phyloP scores from a whole-genome alignment of 1,140 invertebrate genomes.

The Eulimnadia texana region DNA sequence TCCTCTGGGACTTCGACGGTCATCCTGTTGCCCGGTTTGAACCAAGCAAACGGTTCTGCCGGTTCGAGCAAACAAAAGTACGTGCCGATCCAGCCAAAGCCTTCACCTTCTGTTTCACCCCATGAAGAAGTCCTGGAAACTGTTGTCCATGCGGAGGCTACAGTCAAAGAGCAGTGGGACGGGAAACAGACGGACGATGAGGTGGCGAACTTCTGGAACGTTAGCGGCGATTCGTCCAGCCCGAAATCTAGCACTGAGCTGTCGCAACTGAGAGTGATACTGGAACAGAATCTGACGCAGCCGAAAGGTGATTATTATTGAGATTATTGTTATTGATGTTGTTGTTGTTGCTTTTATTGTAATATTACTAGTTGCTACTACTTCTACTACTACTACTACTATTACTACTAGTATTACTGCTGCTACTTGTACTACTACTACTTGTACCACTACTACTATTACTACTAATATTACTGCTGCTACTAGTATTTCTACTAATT shows the following conservation, averaged over 20 bases:
- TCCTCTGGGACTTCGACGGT: neutral
- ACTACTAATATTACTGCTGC: too few relatives aligned
- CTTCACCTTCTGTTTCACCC: constrained; percentile 10
- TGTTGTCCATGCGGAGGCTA: constrained; percentile 1
- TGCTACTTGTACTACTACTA: too few relatives aligned
- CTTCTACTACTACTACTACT: too few relatives aligned
- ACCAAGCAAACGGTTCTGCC: constrained; percentile 1
- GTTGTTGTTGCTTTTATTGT: too few relatives aligned
- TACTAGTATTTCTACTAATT: too few relatives aligned
- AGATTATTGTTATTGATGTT: too few relatives aligned
- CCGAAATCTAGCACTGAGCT: constrained; percentile 30
- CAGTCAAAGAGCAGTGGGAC: constrained; percentile 10
- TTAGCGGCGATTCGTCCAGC: constrained; percentile 31
- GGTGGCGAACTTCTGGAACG: neutral
- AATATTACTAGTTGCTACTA: too few relatives aligned
- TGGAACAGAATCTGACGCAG: constrained; percentile 42
- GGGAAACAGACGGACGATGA: constrained; percentile 8
- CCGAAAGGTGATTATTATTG: too few relatives aligned
- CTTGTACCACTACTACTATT: too few relatives aligned
- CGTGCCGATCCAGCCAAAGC: constrained; percentile 36
- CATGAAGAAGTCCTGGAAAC: neutral
- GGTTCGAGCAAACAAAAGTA: constrained; percentile 29
- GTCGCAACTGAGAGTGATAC: constrained; percentile 50
- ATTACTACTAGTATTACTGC: too few relatives aligned
- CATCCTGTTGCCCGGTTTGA: constrained; percentile 16